Conservation (phyloP, 2,113 vertebrate species). For the Aegypius monachus region DNA sequence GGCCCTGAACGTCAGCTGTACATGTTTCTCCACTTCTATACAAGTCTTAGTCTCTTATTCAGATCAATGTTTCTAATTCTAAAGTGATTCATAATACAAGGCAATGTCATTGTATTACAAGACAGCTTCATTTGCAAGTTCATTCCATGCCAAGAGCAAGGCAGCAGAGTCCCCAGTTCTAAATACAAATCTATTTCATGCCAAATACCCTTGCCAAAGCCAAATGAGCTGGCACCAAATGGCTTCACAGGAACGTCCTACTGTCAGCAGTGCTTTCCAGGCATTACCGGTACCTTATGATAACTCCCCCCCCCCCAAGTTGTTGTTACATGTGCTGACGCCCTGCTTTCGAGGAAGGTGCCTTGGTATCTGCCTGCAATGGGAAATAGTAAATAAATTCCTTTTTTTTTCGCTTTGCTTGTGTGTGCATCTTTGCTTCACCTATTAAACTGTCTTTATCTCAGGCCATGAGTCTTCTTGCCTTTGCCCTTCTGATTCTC, state of each 20-base stretch:
- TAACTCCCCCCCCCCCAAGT: no score
- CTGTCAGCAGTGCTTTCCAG: slow-evolving; percentile 31
- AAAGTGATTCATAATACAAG: slow-evolving; percentile 34
- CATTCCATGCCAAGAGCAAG: slow-evolving; percentile 47
- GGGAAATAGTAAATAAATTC: neutral
- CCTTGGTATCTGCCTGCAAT: neutral
- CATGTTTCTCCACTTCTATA: neutral
- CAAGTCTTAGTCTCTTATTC: slow-evolving; percentile 27
- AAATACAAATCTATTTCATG: slow-evolving; percentile 64
- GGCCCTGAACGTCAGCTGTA: neutral
- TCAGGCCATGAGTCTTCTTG: neutral
- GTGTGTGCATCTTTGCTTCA: neutral
- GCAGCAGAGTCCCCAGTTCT: neutral
- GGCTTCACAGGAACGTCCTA: slow-evolving; percentile 22
- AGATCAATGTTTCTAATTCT: slow-evolving; percentile 52
- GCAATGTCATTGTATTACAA: slow-evolving; percentile 59
- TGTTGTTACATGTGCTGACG: fast-evolving
- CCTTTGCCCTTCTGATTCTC: neutral
- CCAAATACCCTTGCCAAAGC: slow-evolving; percentile 52
- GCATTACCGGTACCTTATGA: neutral
- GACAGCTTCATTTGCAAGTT: slow-evolving; percentile 63
- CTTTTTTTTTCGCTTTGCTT: neutral
- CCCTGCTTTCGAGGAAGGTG: neutral
- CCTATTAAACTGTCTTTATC: neutral
- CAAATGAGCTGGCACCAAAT: slow-evolving; percentile 62